Conservation (phyloP, 2,888 invertebrate genomes). For the Apantesis nais region DNA sequence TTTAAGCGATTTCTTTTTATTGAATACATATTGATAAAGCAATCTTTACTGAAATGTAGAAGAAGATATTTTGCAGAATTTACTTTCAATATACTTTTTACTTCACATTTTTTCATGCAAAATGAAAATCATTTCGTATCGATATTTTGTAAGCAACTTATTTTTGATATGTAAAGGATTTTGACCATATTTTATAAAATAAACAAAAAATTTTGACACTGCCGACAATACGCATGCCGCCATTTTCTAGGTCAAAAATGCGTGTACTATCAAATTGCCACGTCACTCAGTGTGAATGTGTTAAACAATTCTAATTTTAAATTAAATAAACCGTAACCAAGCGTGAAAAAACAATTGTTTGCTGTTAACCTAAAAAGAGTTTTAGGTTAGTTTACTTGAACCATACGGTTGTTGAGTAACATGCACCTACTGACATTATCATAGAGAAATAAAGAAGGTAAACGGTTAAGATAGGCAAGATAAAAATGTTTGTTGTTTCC, state of each 20-base stretch:
- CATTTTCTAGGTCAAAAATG: conserved; percentile 40
- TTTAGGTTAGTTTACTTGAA: conserved; percentile 36
- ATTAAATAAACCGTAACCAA: conserved; percentile 45
- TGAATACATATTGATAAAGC: neutral
- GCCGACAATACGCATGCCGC: conserved; percentile 24
- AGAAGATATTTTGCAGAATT: neutral
- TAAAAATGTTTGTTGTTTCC: no score
- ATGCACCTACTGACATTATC: conserved; percentile 16
- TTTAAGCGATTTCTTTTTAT: neutral
- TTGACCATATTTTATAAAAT: no score
- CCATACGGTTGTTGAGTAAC: conserved; percentile 40
- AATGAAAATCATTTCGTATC: no score
- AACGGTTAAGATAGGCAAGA: conserved; percentile 12
- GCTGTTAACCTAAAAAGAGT: conserved; percentile 43
- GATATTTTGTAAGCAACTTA: no score
- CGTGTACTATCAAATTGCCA: conserved; percentile 40
- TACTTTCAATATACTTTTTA: neutral
- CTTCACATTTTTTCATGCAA: neutral
- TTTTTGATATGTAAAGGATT: no score
- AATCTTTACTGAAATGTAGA: neutral
- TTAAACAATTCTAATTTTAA: conserved; percentile 54
- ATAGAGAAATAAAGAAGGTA: conserved; percentile 9
- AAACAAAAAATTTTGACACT: conserved; percentile 9
- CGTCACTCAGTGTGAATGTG: conserved; percentile 48
- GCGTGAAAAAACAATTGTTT: conserved; percentile 53